Evolutionary conservation across 1,140 invertebrate species (phyloP).

Genomic region (Drosophila asahinai): DNA sequence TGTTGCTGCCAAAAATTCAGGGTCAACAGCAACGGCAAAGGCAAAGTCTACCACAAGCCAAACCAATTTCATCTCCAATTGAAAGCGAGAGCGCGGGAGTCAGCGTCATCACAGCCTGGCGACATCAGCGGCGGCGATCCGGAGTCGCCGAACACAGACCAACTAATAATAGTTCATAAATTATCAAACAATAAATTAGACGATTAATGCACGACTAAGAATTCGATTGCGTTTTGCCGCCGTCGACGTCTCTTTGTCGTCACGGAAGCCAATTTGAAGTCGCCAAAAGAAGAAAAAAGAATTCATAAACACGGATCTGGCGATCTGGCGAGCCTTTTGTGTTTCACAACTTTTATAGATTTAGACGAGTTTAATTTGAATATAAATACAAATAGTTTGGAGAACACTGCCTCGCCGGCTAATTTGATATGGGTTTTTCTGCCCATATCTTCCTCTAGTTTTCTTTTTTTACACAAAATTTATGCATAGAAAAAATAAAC

Average conservation of each 20-base stretch:
- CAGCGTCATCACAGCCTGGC: constrained; percentile 4
- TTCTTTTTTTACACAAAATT: constrained; percentile 47
- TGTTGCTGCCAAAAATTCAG: constrained; percentile 57
- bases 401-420: constrained; percentile 71
- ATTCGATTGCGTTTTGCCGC: constrained; percentile 81
- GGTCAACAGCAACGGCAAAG: constrained; percentile 53
- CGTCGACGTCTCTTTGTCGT: constrained; percentile 40
- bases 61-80: constrained; percentile 45
- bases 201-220: constrained; percentile 82
- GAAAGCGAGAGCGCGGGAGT: constrained; percentile 79
- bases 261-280: constrained; percentile 57
- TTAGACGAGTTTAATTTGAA: constrained; percentile 83
- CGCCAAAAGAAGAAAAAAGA: constrained; percentile 46
- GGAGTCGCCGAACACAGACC: constrained; percentile 24
- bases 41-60: neutral
- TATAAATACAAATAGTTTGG: constrained; percentile 79
- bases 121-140: neutral
- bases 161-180: constrained; percentile 81
- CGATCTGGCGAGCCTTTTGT: constrained; percentile 74
- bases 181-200: constrained; percentile 83
- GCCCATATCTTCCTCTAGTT: constrained; percentile 31
- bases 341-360: constrained; percentile 79
- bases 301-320: constrained; percentile 80
- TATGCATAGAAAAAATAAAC: constrained; percentile 58
- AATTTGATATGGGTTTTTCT: constrained; percentile 65